Base-by-base conservation (phyloP, 2,888 invertebrate genomes). In the Hirtodrosophila histrioides region DNA sequence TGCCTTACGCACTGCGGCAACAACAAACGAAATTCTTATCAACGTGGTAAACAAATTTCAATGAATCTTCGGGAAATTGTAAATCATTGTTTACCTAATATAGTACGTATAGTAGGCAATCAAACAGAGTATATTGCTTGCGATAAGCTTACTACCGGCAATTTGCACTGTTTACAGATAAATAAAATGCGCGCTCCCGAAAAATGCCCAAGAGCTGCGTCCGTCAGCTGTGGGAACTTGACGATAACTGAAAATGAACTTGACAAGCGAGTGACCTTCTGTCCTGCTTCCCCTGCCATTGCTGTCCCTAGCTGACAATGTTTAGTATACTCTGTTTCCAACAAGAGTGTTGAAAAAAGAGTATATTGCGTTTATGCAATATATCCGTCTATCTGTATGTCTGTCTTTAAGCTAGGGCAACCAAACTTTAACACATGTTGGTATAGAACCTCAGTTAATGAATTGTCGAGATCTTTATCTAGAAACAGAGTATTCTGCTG, bases 161-260 rank as follows among this genome's bases (percentile, higher is more conserved):
- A 41, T 31, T 33, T 6, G 6, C 31, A 9, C 8, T 11, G 33
- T 44, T 17, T 27, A 10, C 8, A 4, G 11, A 27, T 6, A 36
- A 56, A 29, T 50, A 45, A 40, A 29, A 48, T 53, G 51, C 64
- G 49, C 49, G 41, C 58, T 67, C 63, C 85, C 82, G 75, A 63
- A 65, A 63, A 63, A 68, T 35, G 43, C 12, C 37, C 29, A 31
- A 41, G 43, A 67, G 60, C 31, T 54, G 70, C 76, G 78, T 77
- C 72, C 64, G 67, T 46, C 77, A 82, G 75, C 86, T 82, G 69
- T 72, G 77, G 68, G 66, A 81, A 78, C 81, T 65, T 41, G 54
- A n/a, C 40, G 67, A 64, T 54, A 66, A 82, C 62, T 75, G 43
- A 78, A 67, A 12, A 24, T n/a, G 31, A 27, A 54, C n/a, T 37